A percentile compares a stretch with the other conserved stretches of the same genome.
phyloP scores from a whole-genome alignment of 2,797 vertebrate genomes.

The Garrulus glandarius region DNA sequence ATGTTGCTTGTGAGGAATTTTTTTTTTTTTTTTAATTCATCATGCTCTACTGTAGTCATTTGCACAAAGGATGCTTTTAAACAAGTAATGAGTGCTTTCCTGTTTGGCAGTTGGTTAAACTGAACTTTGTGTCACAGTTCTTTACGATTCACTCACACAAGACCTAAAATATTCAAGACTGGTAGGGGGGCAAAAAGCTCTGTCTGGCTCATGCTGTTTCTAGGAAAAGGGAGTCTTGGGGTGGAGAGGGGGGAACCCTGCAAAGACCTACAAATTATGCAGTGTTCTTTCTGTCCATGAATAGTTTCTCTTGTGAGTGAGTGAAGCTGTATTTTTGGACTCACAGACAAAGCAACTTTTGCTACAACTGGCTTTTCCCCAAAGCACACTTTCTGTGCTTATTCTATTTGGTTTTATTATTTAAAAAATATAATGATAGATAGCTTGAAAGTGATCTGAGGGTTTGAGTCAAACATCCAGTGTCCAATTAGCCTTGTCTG shows the following conservation, averaged over 20 bases:
- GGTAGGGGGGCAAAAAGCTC: conserved; percentile 25
- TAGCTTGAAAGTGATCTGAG: neutral
- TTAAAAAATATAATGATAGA: neutral
- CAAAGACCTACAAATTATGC: conserved; percentile 37
- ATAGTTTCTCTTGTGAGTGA: conserved; percentile 34
- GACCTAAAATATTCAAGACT: conserved; percentile 39
- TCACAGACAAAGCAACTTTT: conserved; percentile 17
- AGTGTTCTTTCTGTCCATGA: conserved; percentile 22
- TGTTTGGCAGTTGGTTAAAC: conserved; percentile 41
- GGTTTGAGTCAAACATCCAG: neutral
- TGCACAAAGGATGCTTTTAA: conserved; percentile 53
- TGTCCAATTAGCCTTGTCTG: neutral
- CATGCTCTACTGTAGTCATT: neutral
- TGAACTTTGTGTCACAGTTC: conserved; percentile 34
- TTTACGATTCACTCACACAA: conserved; percentile 44
- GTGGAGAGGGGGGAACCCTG: neutral
- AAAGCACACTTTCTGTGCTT: neutral
- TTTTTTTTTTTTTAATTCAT: neutral
- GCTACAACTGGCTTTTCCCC: conserved; percentile 14
- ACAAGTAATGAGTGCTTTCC: conserved; percentile 34
- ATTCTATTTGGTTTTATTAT: neutral
- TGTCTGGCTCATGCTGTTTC: conserved; percentile 54
- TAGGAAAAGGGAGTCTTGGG: conserved; percentile 28
- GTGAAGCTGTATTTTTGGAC: conserved; percentile 16
- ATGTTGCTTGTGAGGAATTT: neutral